phyloP scores from a whole-genome alignment of 2,113 vertebrate genomes.

The Peromyscus leucopus region DNA sequence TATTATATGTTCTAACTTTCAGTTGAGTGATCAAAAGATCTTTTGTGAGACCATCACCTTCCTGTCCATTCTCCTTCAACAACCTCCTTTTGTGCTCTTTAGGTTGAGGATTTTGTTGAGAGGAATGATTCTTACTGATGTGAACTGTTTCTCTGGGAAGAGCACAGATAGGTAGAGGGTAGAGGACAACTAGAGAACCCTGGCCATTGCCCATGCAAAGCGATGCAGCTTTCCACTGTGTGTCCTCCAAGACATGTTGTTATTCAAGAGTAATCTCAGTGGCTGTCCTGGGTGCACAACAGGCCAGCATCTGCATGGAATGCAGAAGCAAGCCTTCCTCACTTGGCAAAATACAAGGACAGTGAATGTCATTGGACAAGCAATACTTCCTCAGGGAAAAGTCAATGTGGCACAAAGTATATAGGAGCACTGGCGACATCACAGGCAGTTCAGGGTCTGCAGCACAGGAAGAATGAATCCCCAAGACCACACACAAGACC shows the following conservation, averaged over 20 bases:
- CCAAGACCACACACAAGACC: constrained; percentile 15
- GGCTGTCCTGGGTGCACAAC: background rate
- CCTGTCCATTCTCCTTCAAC: constrained; percentile 33
- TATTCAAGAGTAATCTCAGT: background rate
- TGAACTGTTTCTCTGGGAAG: constrained; percentile 26
- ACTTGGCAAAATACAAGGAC: background rate
- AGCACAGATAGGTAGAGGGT: background rate
- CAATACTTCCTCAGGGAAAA: background rate
- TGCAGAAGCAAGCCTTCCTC: background rate
- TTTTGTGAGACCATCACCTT: background rate
- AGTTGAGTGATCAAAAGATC: background rate
- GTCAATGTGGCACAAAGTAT: background rate
- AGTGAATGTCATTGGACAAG: background rate
- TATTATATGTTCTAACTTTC: background rate
- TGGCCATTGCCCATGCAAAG: background rate
- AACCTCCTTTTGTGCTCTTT: background rate
- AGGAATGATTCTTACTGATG: constrained; percentile 10
- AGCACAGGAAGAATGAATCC: background rate
- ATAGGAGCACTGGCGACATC: background rate
- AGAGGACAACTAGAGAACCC: background rate
- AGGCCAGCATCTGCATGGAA: background rate
- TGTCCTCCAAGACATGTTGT: constrained; percentile 35
- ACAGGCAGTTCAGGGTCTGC: background rate
- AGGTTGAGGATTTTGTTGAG: background rate
- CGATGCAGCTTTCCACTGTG: background rate